These are phyloP conservation scores for Enoplosus armatus DNA, from an alignment of 2,797 vertebrate genomes.

Conservation along the genomic window DNA sequence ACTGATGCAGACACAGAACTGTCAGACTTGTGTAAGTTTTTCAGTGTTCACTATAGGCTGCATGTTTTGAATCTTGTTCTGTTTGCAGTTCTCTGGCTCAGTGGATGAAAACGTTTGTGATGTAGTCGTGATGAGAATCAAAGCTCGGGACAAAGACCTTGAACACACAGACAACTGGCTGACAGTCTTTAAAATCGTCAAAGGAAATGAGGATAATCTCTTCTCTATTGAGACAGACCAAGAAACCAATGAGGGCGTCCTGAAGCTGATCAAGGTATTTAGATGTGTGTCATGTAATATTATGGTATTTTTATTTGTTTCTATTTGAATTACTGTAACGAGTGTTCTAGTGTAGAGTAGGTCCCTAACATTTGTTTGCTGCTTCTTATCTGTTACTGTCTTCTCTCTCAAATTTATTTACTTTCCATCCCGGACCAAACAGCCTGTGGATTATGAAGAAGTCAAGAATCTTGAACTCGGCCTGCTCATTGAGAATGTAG, in stretches of 20 bases:
- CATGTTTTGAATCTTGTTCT: constrained; percentile 13
- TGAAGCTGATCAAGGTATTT: constrained; percentile 92
- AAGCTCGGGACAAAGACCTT: constrained; percentile 90
- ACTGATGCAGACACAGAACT: not conserved
- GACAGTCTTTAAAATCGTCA: constrained; percentile 86
- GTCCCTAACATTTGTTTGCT: not conserved
- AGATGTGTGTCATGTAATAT: not conserved
- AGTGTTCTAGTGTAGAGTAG: not conserved
- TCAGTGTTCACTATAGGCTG: not conserved
- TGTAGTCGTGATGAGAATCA: constrained; percentile 90
- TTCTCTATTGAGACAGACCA: constrained; percentile 91
- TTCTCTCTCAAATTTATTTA: not conserved
- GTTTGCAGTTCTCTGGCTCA: constrained; percentile 84
- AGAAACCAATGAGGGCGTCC: constrained; percentile 92
- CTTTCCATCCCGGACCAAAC: not conserved
- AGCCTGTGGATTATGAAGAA: constrained; percentile 92
- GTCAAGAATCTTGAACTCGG: constrained; percentile 86
- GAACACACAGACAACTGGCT: constrained; percentile 91
- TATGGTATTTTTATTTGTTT: not conserved
- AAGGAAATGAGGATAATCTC: constrained; percentile 89
- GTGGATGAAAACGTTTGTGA: constrained; percentile 91
- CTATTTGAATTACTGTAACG: not conserved
- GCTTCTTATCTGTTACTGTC: constrained; percentile 9
- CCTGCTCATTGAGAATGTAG: constrained; percentile 90
- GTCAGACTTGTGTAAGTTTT: not conserved